A percentile compares a stretch with the other conserved stretches of the same genome.
phyloP scores from a whole-genome alignment of 1,140 invertebrate species.

The Cydia amplana region DNA sequence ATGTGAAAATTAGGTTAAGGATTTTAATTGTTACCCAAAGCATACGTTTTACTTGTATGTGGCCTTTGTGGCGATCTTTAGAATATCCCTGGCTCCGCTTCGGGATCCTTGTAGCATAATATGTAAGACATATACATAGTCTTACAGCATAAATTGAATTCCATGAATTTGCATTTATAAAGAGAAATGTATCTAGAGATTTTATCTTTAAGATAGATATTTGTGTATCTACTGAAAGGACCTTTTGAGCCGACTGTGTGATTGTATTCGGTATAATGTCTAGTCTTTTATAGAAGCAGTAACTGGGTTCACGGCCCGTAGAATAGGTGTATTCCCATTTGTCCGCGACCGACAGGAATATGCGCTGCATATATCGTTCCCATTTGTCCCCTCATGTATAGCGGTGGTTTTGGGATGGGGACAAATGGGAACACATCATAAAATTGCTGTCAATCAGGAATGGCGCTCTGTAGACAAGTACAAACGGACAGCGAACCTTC shows the following conservation, averaged over 20 bases:
- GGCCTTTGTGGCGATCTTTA: slow-evolving; percentile 35
- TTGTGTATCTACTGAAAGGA: slow-evolving; percentile 64
- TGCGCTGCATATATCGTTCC: no score
- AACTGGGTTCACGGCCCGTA: slow-evolving; percentile 52
- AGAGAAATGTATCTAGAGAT: slow-evolving; percentile 78
- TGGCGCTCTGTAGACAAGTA: slow-evolving; percentile 71
- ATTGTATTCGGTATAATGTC: slow-evolving; percentile 70
- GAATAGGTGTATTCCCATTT: background rate
- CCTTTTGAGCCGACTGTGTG: slow-evolving; percentile 66
- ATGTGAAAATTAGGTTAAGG: slow-evolving; percentile 73
- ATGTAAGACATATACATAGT: slow-evolving; percentile 61
- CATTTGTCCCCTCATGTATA: no score
- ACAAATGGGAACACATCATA: no score
- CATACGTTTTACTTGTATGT: slow-evolving; percentile 53
- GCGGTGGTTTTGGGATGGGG: no score
- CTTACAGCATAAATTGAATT: slow-evolving; percentile 76
- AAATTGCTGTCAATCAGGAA: slow-evolving; percentile 53
- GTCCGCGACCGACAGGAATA: no score
- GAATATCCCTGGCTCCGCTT: slow-evolving; percentile 7
- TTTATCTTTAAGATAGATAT: slow-evolving; percentile 76
- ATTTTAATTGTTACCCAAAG: slow-evolving; percentile 73
- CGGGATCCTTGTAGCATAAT: slow-evolving; percentile 71
- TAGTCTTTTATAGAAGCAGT: slow-evolving; percentile 67
- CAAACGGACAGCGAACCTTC: slow-evolving; percentile 69
- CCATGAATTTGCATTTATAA: slow-evolving; percentile 80